A percentile compares a stretch with the other conserved stretches of the same genome.
phyloP scores from a whole-genome alignment of 1,140 invertebrate genomes.

The Octopus sinensis region DNA sequence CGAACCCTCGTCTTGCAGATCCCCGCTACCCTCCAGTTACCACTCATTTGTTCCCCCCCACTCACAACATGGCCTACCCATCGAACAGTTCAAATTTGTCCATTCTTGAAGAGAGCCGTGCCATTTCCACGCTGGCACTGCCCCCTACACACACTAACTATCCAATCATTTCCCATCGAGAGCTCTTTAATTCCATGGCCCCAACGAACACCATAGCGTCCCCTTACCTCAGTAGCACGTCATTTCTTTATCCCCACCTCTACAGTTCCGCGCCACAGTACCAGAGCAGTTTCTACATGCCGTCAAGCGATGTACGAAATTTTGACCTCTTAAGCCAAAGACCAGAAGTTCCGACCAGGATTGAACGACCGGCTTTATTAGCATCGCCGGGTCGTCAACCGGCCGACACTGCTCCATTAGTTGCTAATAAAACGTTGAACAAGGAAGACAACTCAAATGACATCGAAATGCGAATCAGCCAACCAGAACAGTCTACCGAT shows the following conservation, averaged over 20 bases:
- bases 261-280: constrained; percentile 30
- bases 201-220: constrained; percentile 33
- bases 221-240: constrained; percentile 27
- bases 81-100: constrained; percentile 39
- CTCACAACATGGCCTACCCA: constrained; percentile 30
- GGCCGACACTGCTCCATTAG: background rate
- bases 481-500: background rate
- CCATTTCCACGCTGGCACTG: constrained; percentile 33
- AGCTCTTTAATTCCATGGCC: constrained; percentile 37
- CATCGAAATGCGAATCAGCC: background rate
- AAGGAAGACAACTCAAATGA: background rate
- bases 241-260: constrained; percentile 44
- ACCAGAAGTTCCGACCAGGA: constrained; percentile 25
- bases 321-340: constrained; percentile 35
- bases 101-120: constrained; percentile 45
- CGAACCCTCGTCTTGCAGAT: constrained; percentile 37
- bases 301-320: constrained; percentile 34
- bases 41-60: constrained; percentile 19
- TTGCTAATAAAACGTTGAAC: background rate
- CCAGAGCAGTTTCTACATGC: constrained; percentile 38
- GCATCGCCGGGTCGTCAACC: background rate
- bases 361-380: constrained; percentile 5
- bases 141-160: constrained; percentile 32
- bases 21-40: constrained; percentile 28
- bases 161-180: constrained; percentile 36